Evolutionary conservation across 2,797 vertebrate species (phyloP).

Genomic region (Lophius americanus): DNA sequence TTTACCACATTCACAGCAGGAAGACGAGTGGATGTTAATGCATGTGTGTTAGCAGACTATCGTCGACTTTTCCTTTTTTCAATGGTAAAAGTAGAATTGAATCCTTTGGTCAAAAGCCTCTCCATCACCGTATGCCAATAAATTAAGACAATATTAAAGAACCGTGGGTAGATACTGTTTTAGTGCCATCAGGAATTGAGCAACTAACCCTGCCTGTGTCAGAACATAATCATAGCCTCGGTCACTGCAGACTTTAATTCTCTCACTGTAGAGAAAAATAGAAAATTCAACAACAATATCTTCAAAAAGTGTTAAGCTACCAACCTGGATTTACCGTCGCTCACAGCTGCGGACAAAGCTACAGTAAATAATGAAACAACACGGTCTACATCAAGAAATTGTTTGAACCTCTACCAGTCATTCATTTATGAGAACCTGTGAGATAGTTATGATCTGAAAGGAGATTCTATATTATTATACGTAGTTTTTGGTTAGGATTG

Average conservation of each 20-base stretch:
- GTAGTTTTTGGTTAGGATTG: too few relatives aligned
- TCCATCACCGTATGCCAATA: background rate
- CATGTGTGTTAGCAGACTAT: background rate
- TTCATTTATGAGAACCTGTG: too few relatives aligned
- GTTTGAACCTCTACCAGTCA: too few relatives aligned
- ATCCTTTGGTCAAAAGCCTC: background rate
- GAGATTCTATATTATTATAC: too few relatives aligned
- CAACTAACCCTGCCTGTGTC: background rate
- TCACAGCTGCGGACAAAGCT: too few relatives aligned
- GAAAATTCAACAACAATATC: too few relatives aligned
- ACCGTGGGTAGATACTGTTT: background rate
- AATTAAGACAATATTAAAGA: background rate
- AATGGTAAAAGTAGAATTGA: background rate
- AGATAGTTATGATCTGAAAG: too few relatives aligned
- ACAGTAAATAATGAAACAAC: too few relatives aligned
- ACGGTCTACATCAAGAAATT: too few relatives aligned
- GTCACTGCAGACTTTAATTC: background rate
- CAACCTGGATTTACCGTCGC: too few relatives aligned
- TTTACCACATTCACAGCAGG: background rate
- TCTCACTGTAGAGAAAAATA: background rate
- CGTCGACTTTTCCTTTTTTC: too few relatives aligned
- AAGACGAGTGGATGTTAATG: constrained; percentile 4
- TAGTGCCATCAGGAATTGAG: background rate
- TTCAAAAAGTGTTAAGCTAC: too few relatives aligned
- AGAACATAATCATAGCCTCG: background rate